Conservation (phyloP, 2,797 vertebrate species). For the Coilia nasus region DNA sequence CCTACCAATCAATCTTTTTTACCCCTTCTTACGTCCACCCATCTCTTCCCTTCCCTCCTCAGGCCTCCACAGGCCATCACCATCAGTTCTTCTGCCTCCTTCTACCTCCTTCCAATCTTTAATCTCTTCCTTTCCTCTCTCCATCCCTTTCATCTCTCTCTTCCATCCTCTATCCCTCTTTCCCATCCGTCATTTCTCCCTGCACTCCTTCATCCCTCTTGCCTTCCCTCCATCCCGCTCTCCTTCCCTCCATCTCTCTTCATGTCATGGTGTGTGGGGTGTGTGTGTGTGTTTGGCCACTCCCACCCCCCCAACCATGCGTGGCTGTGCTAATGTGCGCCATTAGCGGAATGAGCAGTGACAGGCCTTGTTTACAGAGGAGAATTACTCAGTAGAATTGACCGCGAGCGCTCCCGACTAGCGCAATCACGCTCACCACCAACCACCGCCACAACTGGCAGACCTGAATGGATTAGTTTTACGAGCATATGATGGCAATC, state of each 20-base stretch:
- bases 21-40: not conserved
- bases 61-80: not conserved
- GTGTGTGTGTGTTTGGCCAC: too few species aligned
- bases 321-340: conserved; percentile 9
- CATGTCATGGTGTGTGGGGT: not conserved
- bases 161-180: not conserved
- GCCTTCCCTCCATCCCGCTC: not conserved
- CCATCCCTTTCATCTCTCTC: not conserved
- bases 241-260: not conserved
- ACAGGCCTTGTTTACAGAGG: conserved; percentile 54
- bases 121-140: not conserved
- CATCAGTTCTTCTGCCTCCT: not conserved
- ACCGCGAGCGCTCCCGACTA: conserved; percentile 21
- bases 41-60: not conserved
- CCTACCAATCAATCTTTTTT: not conserved
- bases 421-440: conserved; percentile 31
- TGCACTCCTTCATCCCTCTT: not conserved
- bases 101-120: not conserved
- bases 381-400: conserved; percentile 36
- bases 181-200: not conserved
- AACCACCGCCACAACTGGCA: conserved; percentile 27
- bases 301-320: not conserved
- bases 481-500: conserved; percentile 10
- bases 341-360: conserved; percentile 61
- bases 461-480: conserved; percentile 30